Evolutionary conservation across 2,888 invertebrate species (phyloP).

Genomic region (Lucinisca nassula): DNA sequence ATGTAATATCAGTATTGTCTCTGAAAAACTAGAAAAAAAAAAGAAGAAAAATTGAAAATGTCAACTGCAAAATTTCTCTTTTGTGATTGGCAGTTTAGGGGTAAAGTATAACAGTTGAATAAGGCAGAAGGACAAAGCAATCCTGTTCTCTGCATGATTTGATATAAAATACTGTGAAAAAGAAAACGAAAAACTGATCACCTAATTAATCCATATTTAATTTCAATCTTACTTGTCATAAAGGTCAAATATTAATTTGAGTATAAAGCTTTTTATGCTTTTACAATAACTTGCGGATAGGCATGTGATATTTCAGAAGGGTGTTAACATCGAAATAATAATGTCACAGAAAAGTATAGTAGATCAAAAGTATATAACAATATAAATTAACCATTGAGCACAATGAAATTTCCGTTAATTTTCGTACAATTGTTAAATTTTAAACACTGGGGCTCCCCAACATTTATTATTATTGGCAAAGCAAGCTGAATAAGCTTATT

Average conservation of each 20-base stretch:
- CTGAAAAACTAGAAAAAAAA: no score
- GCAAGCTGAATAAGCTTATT: constrained; percentile 1
- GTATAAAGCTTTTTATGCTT: neutral
- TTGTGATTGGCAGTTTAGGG: no score
- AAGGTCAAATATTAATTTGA: neutral
- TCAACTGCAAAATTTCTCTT: no score
- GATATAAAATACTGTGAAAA: no score
- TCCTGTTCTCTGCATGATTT: no score
- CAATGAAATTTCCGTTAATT: constrained; percentile 7
- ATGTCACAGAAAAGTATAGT: neutral
- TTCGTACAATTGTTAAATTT: constrained; percentile 12
- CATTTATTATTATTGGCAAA: neutral
- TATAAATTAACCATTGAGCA: neutral
- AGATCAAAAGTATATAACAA: neutral
- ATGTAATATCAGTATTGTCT: no score
- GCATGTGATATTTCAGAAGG: neutral
- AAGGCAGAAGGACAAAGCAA: no score
- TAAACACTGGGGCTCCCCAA: neutral
- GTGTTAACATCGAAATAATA: neutral
- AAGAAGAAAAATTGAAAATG: no score
- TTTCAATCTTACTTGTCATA: neutral
- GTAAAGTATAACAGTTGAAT: no score
- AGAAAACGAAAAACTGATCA: no score
- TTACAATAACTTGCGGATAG: neutral
- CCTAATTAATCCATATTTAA: neutral